Evolutionary conservation across 2,888 invertebrate genomes (phyloP), one percentile per base, ranked within the genome.

Genomic region (Griposia aprilina): DNA sequence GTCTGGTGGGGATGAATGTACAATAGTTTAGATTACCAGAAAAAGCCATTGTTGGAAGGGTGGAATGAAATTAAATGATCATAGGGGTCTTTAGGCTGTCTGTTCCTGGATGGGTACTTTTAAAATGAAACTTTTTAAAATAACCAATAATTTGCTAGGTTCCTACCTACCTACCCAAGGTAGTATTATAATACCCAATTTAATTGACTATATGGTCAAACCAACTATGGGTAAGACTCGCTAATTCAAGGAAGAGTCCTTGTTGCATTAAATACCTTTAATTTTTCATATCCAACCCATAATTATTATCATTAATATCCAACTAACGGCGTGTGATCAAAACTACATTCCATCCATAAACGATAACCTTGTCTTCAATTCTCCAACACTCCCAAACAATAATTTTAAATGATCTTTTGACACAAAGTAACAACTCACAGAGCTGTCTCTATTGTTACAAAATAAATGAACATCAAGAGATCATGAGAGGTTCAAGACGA

Each of bases 291-390:
- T 17, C 1, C 17, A 10, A 30, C 45, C 20, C 11, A 17, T 20
- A 15, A 17, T 8, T 45, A 20, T n/a, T 17, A 20, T n/a, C 41
- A 13, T 7, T 41, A 26, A 23, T 17, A 48, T 2, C 3, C 50
- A 50, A 79, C 41, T 13, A 26, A 26, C 13, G 6, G 23, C 2
- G 0, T 52, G n/a, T 26, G 13, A 45, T 45, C 17, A 13, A 36
- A 45, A 69, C 20, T 20, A 50, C 17, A 17, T 48, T 17, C 23
- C 23, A 26, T 7, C 36, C 13, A 26, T 36, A 8, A 36, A 52
- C 26, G 50, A 74, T 81, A 79, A 82, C 66, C 52, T 60, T 65
- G 15, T 30, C 63, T 36, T 50, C 13, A 50, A 73, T 55, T n/a
- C 23, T 50, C 17, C 5, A 67, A 30, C 30, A 60, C n/a, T 45